phyloP scores from a whole-genome alignment of 2,888 invertebrate species.

The Aspidapion aeneum region DNA sequence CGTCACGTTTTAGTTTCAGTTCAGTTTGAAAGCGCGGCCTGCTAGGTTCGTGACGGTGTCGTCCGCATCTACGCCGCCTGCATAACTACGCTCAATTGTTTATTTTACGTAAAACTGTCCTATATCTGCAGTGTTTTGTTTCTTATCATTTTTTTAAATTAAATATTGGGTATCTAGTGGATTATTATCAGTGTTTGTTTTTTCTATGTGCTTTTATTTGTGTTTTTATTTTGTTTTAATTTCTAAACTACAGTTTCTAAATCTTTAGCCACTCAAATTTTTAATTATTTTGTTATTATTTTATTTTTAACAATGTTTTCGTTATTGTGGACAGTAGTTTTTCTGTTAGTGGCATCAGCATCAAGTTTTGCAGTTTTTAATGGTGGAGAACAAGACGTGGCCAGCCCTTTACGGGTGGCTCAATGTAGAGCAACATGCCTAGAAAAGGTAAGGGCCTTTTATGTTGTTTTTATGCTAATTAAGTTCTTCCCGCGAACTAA shows the following conservation, averaged over 20 bases:
- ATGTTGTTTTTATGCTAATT: not conserved
- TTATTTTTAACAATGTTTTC: not conserved
- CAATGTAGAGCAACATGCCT: slow-evolving; percentile 70
- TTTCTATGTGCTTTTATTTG: not conserved
- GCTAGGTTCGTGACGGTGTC: not conserved
- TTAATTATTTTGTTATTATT: not conserved
- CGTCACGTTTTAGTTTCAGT: too few relatives aligned
- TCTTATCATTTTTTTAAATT: not conserved
- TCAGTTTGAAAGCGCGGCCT: not conserved
- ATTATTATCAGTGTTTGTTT: not conserved
- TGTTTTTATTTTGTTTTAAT: not conserved
- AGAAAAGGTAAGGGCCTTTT: slow-evolving; percentile 58
- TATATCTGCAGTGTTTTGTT: not conserved
- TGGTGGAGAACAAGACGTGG: slow-evolving; percentile 62
- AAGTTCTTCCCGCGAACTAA: too few relatives aligned
- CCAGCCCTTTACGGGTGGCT: slow-evolving; percentile 67
- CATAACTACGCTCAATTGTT: not conserved
- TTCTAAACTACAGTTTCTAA: too few relatives aligned
- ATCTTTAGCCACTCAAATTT: too few relatives aligned
- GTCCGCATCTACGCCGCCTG: not conserved
- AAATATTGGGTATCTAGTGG: not conserved
- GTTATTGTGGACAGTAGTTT: not conserved
- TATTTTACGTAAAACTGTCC: not conserved
- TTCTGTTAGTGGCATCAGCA: slow-evolving; percentile 30
- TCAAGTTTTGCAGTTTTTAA: slow-evolving; percentile 45